These are phyloP conservation scores for Trochalopteron elliotii DNA, from an alignment of 2,113 vertebrate species.

Conservation along the genomic window DNA sequence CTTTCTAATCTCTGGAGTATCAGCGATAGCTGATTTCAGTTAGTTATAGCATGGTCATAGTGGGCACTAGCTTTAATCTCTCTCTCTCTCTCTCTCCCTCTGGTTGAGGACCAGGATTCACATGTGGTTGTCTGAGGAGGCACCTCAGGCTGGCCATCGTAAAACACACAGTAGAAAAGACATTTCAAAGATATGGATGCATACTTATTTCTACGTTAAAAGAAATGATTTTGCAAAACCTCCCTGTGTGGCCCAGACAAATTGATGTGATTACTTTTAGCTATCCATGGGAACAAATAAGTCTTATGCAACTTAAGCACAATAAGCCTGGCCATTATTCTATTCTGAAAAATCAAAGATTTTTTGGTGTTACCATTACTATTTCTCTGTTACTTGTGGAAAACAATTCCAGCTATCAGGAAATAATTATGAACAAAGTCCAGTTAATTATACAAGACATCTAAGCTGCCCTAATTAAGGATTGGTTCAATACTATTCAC, in stretches of 20 bases:
- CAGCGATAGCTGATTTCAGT: not conserved
- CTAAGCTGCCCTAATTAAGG: conserved; percentile 75
- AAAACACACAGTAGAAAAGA: not conserved
- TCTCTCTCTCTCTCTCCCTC: not conserved
- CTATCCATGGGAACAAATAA: not conserved
- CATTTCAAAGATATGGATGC: not conserved
- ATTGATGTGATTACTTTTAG: not conserved
- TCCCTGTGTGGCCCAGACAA: not conserved
- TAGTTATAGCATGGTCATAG: not conserved
- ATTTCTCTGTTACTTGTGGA: conserved; percentile 40
- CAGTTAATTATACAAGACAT: conserved; percentile 76
- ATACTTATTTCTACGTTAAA: not conserved
- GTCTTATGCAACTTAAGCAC: conserved; percentile 1
- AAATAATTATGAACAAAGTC: conserved; percentile 79
- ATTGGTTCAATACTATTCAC: conserved; percentile 72
- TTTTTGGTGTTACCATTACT: conserved; percentile 39
- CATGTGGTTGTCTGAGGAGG: rapidly evolving
- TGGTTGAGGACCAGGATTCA: not conserved
- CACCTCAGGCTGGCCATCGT: not conserved
- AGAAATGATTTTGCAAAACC: not conserved
- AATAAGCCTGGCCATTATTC: conserved; percentile 11
- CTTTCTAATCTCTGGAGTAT: not conserved
- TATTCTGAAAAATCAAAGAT: conserved; percentile 54
- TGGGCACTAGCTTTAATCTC: not conserved
- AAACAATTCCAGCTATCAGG: conserved; percentile 69